phyloP scores from a whole-genome alignment of 2,797 vertebrate genomes.

The Argentina silus region DNA sequence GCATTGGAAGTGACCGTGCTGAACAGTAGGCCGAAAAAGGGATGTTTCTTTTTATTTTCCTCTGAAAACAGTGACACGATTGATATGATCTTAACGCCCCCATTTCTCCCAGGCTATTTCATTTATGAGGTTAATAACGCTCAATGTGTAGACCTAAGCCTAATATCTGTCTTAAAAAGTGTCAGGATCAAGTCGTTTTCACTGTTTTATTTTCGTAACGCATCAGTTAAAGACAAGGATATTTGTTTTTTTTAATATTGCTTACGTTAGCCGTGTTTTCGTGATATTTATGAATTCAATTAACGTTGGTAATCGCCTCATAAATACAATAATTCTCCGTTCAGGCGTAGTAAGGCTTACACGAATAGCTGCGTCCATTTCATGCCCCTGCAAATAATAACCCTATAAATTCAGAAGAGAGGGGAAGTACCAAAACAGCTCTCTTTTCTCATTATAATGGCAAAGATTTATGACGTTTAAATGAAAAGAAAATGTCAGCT shows the following conservation, averaged over 20 bases:
- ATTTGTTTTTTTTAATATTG: too few relatives aligned
- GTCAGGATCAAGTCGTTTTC: background rate
- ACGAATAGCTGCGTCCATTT: slow-evolving; percentile 48
- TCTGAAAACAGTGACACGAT: too few relatives aligned
- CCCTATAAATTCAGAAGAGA: slow-evolving; percentile 63
- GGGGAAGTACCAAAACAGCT: slow-evolving; percentile 43
- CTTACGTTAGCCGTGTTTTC: background rate
- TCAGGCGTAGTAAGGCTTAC: slow-evolving; percentile 46
- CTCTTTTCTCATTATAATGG: slow-evolving; percentile 66
- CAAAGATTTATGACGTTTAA: slow-evolving; percentile 72
- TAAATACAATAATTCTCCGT: slow-evolving; percentile 57
- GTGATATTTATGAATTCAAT: slow-evolving; percentile 56
- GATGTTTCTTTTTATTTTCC: too few relatives aligned
- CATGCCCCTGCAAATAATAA: slow-evolving; percentile 65
- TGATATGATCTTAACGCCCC: too few relatives aligned
- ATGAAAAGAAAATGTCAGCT: slow-evolving; percentile 61
- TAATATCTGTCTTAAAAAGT: background rate
- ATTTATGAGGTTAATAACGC: too few relatives aligned
- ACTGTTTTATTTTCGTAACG: background rate
- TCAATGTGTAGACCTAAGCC: too few relatives aligned
- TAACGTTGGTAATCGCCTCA: slow-evolving; percentile 62
- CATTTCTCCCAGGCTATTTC: too few relatives aligned
- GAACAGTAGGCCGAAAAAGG: too few relatives aligned
- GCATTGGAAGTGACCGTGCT: too few relatives aligned
- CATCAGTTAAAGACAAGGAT: too few relatives aligned